These are phyloP conservation scores for Oreocharis arfaki DNA, from an alignment of 2,113 vertebrate genomes.

Conservation along the genomic window DNA sequence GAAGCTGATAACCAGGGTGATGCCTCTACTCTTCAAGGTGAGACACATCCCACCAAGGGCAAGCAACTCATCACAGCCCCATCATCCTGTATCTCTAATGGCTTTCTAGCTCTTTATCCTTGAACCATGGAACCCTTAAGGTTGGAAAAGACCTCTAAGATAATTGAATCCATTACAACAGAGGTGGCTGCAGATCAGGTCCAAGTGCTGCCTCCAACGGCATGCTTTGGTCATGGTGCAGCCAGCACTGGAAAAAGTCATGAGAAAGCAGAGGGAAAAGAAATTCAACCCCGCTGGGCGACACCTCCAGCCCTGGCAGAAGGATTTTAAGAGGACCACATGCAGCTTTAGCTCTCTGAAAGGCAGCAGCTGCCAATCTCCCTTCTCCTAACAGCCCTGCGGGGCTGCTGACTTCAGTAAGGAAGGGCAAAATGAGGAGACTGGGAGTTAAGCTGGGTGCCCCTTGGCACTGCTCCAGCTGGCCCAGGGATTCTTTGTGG, in stretches of 20 bases:
- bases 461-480: background rate
- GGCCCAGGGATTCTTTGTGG: background rate
- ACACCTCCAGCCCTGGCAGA: background rate
- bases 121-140: background rate
- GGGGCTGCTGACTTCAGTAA: background rate
- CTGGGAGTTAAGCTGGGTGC: background rate
- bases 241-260: background rate
- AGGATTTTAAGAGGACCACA: background rate
- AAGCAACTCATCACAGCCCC: background rate
- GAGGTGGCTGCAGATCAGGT: background rate
- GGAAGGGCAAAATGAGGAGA: background rate
- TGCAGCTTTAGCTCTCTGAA: background rate
- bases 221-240: fast-evolving
- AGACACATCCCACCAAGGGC: background rate
- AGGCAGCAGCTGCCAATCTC: background rate
- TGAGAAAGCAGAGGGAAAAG: background rate
- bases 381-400: background rate
- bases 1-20: background rate
- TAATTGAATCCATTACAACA: background rate
- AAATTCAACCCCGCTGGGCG: background rate
- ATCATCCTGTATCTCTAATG: background rate
- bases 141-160: background rate
- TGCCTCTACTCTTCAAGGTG: background rate
- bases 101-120: background rate
- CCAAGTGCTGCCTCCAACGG: fast-evolving